Evolutionary conservation across 2,797 vertebrate genomes (phyloP), one percentile per base, ranked within the genome.

Genomic region (Propithecus perrieri): DNA sequence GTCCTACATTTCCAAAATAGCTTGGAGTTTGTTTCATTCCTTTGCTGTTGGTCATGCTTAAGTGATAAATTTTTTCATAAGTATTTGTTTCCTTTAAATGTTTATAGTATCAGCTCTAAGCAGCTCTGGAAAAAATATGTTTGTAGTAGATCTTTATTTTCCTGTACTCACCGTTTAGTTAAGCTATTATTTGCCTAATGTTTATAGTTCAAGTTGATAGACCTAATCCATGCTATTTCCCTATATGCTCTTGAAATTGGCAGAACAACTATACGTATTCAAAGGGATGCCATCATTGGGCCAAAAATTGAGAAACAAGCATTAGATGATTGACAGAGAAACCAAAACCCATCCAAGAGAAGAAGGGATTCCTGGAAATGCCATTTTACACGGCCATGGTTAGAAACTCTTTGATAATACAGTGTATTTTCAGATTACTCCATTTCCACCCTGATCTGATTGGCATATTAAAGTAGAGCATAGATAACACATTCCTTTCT

Each of bases 111-210:
- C 55, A 26, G 8, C 10, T 57, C 55, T 57, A 57, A 57, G 55
- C 55, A 57, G 55, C 55, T 57, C 55, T 57, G 55, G 55, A 57
- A 57, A 57, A 57, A 57, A 80, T 86, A 65, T 96, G 63, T 94
- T 94, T 95, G 76, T 85, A 61, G 59, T 67, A 91, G 78, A 55
- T 61, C 69, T 89, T 88, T 94, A 72, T 86, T 97, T 95, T 91
- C 48, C 63, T 84, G 14, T 94, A 83, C 38, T 89, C 74, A 91
- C 28, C 17, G 71, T 53, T 94, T 85, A 89, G 43, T 74, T 72
- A 92, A 85, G n/a, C 43, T 72, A 90, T 53, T 63, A 85, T 63
- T 78, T 89, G 50, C 41, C 57, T 69, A 50, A 79, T 43, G n/a
- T 55, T 94, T 61, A 71, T 38, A 61, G 75, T 65, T 75, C 38